Base-by-base conservation (phyloP, 2,888 invertebrate species). In the Notodonta ziczac region DNA sequence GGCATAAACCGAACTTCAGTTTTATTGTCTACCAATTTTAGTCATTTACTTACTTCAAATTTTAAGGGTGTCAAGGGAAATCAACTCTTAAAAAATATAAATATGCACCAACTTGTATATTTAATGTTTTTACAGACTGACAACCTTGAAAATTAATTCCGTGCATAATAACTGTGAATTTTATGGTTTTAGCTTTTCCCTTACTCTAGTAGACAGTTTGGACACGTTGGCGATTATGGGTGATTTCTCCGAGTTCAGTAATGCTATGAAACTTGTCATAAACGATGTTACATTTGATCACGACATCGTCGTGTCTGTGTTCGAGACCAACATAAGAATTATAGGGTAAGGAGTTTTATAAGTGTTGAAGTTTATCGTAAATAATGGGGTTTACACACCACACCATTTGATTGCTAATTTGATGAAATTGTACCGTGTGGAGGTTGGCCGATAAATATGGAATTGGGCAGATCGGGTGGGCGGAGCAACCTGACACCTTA, bases 321-420 rank as follows among this genome's bases (percentile, higher is more conserved):
- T 99, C 89, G 99, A 99, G 91, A 99, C 99, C 9, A 99, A 99
- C 87, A 99, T 99, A 76, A 95, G 99, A 74, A 97, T 99, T 93
- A 94, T 99, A n/a, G 99, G 99, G 97, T 98, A 89, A 95, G 95
- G 9, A 9, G 16, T 50, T 16, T 50, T 8, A 16, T 10, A 3
- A n/a, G 0, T 16, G 5, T 14, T 24, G 24, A 24, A 24, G 24
- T 24, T 24, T 24, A 2, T 24, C 24, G 2, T 24, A 24, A 24
- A 2, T 24, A 24, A 24, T 24, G 24, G 24, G 24, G 24, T 2
- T 24, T 24, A 24, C 24, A 24, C 24, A 24, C 24, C 24, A 24
- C 24, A 24, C 24, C 24, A 24, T 24, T 24, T 24, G 24, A 24
- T 24, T 24, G 24, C 24, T 24, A 24, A 24, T 24, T 24, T 24